Conservation (phyloP, 2,113 vertebrate species). For the Mus pahari region DNA sequence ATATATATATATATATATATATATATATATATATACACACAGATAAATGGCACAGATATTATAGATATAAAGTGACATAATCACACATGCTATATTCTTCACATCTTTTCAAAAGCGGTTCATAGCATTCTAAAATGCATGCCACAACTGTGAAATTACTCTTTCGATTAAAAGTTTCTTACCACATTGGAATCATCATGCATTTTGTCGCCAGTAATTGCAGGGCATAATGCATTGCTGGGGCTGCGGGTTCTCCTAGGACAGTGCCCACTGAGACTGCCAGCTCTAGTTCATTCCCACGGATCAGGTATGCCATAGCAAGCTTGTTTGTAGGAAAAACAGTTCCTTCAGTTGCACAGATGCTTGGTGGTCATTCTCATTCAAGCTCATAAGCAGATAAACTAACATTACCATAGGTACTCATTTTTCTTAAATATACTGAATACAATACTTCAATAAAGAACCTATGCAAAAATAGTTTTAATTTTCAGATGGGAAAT, state of each 20-base stretch:
- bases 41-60: background rate
- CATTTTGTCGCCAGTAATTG: slow-evolving; percentile 97
- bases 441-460: background rate
- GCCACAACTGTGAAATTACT: background rate
- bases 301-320: slow-evolving; percentile 95
- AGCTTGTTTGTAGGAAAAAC: slow-evolving; percentile 88
- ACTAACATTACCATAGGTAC: background rate
- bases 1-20: background rate
- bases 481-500: background rate
- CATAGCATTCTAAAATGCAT: background rate
- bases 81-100: background rate
- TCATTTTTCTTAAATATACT: background rate
- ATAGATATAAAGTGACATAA: background rate
- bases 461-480: background rate
- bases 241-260: slow-evolving; percentile 91
- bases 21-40: background rate
- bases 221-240: slow-evolving; percentile 93
- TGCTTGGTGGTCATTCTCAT: background rate
- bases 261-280: slow-evolving; percentile 93
- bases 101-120: background rate
- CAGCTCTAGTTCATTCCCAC: slow-evolving; percentile 97
- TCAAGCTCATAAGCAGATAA: slow-evolving; percentile 24
- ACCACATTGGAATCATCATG: slow-evolving; percentile 94
- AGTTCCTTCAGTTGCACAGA: slow-evolving; percentile 73
- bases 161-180: slow-evolving; percentile 78